These are phyloP conservation scores for Pseudopipra pipra DNA, from an alignment of 2,113 vertebrate genomes.

Conservation along the genomic window DNA sequence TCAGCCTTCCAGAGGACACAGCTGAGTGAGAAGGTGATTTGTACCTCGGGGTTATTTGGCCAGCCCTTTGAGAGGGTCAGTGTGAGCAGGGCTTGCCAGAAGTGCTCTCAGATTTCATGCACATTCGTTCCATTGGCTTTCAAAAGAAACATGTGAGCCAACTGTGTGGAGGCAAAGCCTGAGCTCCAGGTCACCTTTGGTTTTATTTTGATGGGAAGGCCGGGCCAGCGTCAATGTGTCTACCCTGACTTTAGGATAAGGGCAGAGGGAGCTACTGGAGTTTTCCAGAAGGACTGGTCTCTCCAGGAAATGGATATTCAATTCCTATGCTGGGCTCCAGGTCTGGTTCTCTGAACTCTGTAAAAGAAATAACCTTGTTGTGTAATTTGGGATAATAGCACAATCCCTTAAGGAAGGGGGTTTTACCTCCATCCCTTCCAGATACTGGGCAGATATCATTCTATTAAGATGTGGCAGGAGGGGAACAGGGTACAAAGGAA, in stretches of 20 bases:
- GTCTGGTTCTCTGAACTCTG: background rate
- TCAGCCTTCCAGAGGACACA: background rate
- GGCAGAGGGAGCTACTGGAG: background rate
- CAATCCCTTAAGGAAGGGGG: background rate
- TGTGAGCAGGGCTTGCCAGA: background rate
- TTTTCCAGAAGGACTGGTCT: background rate
- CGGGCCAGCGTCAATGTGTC: background rate
- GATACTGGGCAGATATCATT: background rate
- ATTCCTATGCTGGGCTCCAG: fast-evolving
- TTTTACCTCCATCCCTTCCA: background rate
- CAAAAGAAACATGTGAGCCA: fast-evolving
- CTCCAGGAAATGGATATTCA: background rate
- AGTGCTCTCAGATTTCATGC: background rate
- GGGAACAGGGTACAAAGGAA: background rate
- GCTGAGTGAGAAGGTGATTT: background rate
- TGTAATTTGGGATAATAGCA: background rate
- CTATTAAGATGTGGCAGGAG: background rate
- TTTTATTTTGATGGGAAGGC: background rate
- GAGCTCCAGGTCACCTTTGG: background rate
- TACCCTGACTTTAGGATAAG: background rate
- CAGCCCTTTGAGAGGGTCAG: background rate
- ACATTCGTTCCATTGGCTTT: background rate
- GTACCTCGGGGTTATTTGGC: background rate
- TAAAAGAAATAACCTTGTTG: background rate
- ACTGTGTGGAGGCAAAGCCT: background rate